A percentile compares a stretch with the other conserved stretches of the same genome.
Conservation (phyloP, 2,888 invertebrate genomes). For the Dasysyrphus albostriatus region DNA sequence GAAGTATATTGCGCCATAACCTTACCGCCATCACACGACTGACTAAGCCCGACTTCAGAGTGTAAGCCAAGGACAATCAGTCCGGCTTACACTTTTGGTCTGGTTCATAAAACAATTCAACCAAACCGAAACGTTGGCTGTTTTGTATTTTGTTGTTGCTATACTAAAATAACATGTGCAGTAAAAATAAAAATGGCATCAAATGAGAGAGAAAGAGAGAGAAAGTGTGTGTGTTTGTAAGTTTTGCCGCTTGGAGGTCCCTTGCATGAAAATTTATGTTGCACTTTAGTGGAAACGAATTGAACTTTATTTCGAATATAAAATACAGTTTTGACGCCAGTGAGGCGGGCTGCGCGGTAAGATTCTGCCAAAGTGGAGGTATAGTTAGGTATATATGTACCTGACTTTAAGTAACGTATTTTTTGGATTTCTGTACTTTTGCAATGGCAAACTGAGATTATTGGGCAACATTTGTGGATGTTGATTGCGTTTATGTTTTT, state of each 20-base stretch:
- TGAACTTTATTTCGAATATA: constrained; percentile 73
- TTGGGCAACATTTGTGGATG: constrained; percentile 63
- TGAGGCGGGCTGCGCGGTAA: constrained; percentile 1
- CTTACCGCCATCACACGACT: constrained; percentile 64
- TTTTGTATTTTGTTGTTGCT: constrained; percentile 9
- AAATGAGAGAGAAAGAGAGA: not conserved
- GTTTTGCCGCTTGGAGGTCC: constrained; percentile 59
- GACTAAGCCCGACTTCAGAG: constrained; percentile 71
- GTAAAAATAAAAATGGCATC: not conserved
- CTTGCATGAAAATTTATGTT: constrained; percentile 68
- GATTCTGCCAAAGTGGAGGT: constrained; percentile 9
- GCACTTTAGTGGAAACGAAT: constrained; percentile 72
- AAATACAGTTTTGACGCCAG: constrained; percentile 54
- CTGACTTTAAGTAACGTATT: constrained; percentile 19
- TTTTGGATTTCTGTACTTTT: constrained; percentile 39
- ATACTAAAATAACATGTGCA: not conserved
- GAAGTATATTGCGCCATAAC: constrained; percentile 72
- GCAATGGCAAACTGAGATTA: constrained; percentile 57
- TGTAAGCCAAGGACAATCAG: constrained; percentile 76
- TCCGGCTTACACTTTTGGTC: constrained; percentile 75
- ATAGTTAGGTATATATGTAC: not conserved
- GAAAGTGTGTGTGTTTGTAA: constrained; percentile 26
- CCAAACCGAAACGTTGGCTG: constrained; percentile 57
- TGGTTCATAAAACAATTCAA: constrained; percentile 74
- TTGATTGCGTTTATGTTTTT: constrained; percentile 48